Conservation (phyloP, 2,113 vertebrate genomes). For the Genyomyrus donnyi region DNA sequence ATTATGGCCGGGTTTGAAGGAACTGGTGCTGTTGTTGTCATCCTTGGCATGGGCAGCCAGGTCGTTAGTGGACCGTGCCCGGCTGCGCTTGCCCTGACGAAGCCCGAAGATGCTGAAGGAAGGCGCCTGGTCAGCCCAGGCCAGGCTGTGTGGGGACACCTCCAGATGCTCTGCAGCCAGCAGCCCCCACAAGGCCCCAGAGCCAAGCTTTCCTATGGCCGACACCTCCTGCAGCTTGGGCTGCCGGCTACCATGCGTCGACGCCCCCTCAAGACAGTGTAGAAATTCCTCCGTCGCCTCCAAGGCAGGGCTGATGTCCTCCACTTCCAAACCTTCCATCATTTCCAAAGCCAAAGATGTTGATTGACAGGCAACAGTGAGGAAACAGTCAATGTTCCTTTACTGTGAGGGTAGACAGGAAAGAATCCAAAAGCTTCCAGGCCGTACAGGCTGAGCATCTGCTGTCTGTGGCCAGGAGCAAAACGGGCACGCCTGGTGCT, state of each 20-base stretch:
- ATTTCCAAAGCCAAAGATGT: constrained; percentile 39
- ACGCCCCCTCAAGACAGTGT: constrained; percentile 71
- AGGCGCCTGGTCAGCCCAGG: constrained; percentile 68
- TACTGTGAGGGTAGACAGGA: not conserved
- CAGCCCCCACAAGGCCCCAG: constrained; percentile 72
- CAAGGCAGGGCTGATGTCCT: constrained; percentile 90
- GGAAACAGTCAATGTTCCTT: not conserved
- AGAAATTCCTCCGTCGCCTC: constrained; percentile 94
- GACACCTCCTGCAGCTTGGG: constrained; percentile 67
- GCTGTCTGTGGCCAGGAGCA: constrained; percentile 27
- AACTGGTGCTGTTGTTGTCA: constrained; percentile 43
- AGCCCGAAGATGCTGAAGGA: constrained; percentile 70
- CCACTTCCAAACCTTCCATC: constrained; percentile 87
- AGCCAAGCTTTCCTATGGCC: constrained; percentile 56
- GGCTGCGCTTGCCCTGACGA: constrained; percentile 74
- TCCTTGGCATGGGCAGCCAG: constrained; percentile 73
- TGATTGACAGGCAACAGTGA: not conserved
- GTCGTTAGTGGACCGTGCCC: constrained; percentile 88
- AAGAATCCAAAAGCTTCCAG: constrained; percentile 20
- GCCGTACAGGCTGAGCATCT: constrained; percentile 27
- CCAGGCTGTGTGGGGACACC: constrained; percentile 64
- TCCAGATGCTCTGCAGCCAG: constrained; percentile 68
- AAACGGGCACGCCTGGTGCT: constrained; percentile 22
- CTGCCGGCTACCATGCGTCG: constrained; percentile 61
- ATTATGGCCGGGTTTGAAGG: constrained; percentile 81